Base-by-base conservation (phyloP, 2,888 invertebrate species). In the Drosophila austrosaltans region DNA sequence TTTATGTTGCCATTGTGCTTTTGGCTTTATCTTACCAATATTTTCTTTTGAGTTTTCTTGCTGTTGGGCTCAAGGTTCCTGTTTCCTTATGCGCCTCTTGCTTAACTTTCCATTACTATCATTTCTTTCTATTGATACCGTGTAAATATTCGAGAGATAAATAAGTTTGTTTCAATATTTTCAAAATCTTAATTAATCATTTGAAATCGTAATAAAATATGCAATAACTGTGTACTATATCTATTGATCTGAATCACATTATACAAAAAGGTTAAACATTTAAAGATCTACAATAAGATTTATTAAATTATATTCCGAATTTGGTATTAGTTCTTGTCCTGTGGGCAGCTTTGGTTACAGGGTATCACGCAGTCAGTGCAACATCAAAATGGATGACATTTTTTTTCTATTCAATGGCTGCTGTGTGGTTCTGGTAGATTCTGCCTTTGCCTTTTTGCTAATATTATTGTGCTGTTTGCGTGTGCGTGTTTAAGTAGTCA, bases 401-500 rank as follows among this genome's bases (percentile, higher is more conserved):
- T 60, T 61, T 36, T 58, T 60, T 62, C 66, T 32, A 32, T 62
- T 64, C 65, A 53, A 16, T 48, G 48, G 48, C 28, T 28, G 28
- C 28, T 28, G 28, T 30, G 30, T 30, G 30, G 30, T 30, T 30
- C 30, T 30, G 30, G 30, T 30, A 1, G 30, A 30, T 10, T 63
- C 58, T 58, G 30, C 20, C 40, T 63, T 69, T 44, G 63, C 67
- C 60, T 48, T 44, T 48, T 48, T 68, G 68, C 76, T 80, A 77
- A 79, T 69, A 77, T 71, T 79, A 77, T 77, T 82, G 66, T 83
- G 76, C 68, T 70, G 57, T 39, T 53, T 48, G 39, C 39, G 62
- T 68, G 63, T 64, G 42, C 54, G 40, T 68, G 53, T 81, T 64
- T 76, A 81, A 88, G 83, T 83, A 79, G 89, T 85, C 75, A 68